phyloP scores from a whole-genome alignment of 1,140 invertebrate genomes.

The Homalodisca vitripennis region DNA sequence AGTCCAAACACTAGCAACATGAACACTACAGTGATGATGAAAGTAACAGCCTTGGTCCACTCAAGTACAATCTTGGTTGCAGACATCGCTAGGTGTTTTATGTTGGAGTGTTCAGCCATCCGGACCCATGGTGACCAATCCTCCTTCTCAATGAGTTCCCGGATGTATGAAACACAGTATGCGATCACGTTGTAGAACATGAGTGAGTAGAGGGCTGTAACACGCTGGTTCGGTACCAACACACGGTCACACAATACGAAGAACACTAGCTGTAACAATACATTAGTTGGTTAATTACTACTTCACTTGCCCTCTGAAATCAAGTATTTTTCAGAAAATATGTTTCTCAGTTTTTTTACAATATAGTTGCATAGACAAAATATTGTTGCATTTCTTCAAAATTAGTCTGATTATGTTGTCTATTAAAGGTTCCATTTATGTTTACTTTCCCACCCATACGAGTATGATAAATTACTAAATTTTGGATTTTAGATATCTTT shows the following conservation, averaged over 20 bases:
- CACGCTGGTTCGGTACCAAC: slow-evolving; percentile 57
- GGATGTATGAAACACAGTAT: slow-evolving; percentile 71
- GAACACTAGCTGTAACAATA: slow-evolving; percentile 62
- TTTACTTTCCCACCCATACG: no score
- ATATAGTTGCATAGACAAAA: not conserved
- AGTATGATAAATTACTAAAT: no score
- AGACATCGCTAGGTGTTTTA: slow-evolving; percentile 77
- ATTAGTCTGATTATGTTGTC: not conserved
- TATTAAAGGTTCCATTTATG: not conserved
- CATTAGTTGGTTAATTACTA: not conserved
- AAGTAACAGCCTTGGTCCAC: slow-evolving; percentile 79
- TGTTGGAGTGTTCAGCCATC: slow-evolving; percentile 66
- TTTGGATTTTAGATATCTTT: no score
- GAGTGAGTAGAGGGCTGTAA: slow-evolving; percentile 70
- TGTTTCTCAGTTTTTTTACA: not conserved
- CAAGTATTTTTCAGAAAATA: not conserved
- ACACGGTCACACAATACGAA: slow-evolving; percentile 69
- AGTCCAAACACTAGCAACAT: slow-evolving; percentile 71
- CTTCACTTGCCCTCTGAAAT: not conserved
- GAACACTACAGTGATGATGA: slow-evolving; percentile 75
- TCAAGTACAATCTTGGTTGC: slow-evolving; percentile 77
- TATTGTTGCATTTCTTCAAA: not conserved
- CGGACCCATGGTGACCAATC: slow-evolving; percentile 74
- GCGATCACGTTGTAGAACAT: slow-evolving; percentile 81
- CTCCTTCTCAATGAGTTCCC: slow-evolving; percentile 68